These are phyloP conservation scores for Rostratula benghalensis DNA, from an alignment of 2,113 vertebrate species.

Conservation along the genomic window DNA sequence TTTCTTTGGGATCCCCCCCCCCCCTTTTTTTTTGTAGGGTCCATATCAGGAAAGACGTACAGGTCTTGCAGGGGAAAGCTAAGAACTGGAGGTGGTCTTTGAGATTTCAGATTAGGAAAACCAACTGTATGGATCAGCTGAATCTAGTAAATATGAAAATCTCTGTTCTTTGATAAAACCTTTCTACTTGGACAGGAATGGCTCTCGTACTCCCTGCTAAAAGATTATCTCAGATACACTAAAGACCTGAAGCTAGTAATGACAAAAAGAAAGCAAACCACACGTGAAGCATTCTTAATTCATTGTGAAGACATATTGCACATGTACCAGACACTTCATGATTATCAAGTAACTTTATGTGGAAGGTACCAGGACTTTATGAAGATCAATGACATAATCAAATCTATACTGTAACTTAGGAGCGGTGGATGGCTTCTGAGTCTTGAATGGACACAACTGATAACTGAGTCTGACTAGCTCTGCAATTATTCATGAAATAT, in stretches of 20 bases:
- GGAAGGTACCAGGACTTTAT: conserved; percentile 34
- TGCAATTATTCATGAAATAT: not conserved
- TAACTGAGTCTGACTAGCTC: not conserved
- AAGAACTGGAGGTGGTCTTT: not conserved
- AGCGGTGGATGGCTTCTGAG: not conserved
- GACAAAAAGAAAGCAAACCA: conserved; percentile 14
- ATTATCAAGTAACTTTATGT: conserved; percentile 29
- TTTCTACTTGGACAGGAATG: not conserved
- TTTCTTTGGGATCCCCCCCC: not conserved
- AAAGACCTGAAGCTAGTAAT: not conserved
- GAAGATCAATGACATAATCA: conserved; percentile 39
- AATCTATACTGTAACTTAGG: not conserved
- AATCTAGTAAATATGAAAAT: not conserved
- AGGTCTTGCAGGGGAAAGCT: not conserved
- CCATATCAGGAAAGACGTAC: not conserved
- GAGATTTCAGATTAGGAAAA: not conserved
- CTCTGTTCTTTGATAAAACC: not conserved
- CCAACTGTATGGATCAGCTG: not conserved
- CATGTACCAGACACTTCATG: not conserved
- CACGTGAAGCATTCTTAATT: not conserved
- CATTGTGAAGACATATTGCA: not conserved
- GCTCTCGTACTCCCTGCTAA: not conserved
- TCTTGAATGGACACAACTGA: not conserved
- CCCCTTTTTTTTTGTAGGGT: accelerated
- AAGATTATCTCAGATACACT: not conserved